Base-by-base conservation (phyloP, 2,797 vertebrate genomes). In the Hoplostethus mediterraneus region DNA sequence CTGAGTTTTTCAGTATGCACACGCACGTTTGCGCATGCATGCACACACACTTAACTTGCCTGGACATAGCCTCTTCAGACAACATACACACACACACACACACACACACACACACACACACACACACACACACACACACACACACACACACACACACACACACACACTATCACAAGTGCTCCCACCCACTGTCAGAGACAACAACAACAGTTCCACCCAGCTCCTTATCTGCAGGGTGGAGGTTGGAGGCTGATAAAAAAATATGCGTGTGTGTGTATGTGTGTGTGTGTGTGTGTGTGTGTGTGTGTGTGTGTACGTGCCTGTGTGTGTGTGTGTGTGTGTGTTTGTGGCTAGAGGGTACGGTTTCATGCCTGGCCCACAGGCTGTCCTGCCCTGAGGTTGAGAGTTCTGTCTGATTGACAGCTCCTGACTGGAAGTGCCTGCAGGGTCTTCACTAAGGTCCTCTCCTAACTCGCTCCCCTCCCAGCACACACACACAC, bases 221-320 rank as follows among this genome's bases (percentile, higher is more conserved):
- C 42, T 28, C 44, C 63, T 77, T 87, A 82, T 90, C 80, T 86
- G 61, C 54, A 16, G 61, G 67, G 67, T 58, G 53, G 61, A 52
- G 17, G 33, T 56, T 80, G 48, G 36, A 66, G 67, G 31, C 70
- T 74, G 81, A 82, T 84, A 85, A 79, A 67, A 65, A 73, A 52
- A 21, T 21, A 21, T 21, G 21, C 21, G 1, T 21, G 21, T 21
- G 21, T 21, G 21, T 21, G 21, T 21, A 1, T 21, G 21, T 70
- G 31, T 56, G 28, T 67, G 52, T 64, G 38, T 40, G 45, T 49
- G 48, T 28, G 52, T 56, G 52, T 33, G 53, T 55, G 63, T 44
- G 63, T 66, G 38, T 28, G 30, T 49, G 51, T 44, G 17, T 55
- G 52, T 12, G 60, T 56, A 45, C 30, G 61, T 47, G 53, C 45